A percentile compares a stretch with the other conserved stretches of the same genome.
Conservation (phyloP, 1,140 invertebrate species). For the Pararge aegeria region DNA sequence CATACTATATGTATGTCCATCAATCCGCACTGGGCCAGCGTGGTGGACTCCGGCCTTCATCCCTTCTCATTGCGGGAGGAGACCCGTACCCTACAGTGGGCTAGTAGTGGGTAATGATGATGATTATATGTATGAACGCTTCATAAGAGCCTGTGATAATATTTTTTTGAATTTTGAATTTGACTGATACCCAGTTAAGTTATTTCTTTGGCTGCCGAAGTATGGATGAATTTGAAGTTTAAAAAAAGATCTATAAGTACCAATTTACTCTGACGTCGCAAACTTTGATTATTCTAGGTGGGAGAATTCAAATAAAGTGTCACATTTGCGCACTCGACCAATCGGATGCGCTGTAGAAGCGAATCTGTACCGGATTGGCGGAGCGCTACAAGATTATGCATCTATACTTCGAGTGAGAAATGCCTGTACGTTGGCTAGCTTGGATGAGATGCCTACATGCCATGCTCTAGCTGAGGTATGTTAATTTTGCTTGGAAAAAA, state of each 20-base stretch:
- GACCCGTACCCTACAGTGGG: too few species aligned
- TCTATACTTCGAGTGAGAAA: conserved; percentile 38
- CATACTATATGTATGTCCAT: too few species aligned
- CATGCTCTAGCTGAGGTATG: conserved; percentile 62
- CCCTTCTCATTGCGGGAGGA: too few species aligned
- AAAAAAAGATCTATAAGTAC: background rate
- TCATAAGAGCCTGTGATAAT: too few species aligned
- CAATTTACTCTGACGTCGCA: background rate
- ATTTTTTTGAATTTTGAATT: too few species aligned
- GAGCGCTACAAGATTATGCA: conserved; percentile 51
- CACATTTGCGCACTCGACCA: conserved; percentile 50
- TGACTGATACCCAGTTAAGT: too few species aligned
- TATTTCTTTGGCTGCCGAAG: too few species aligned
- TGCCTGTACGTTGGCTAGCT: conserved; percentile 28
- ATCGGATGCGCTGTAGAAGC: conserved; percentile 61
- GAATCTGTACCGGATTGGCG: conserved; percentile 49
- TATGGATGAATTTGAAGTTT: too few species aligned
- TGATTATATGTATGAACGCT: too few species aligned
- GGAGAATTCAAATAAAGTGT: conserved; percentile 60
- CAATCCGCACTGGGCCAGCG: too few species aligned
- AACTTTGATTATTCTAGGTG: conserved; percentile 41
- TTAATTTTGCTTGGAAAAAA: background rate
- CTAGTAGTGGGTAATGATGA: too few species aligned
- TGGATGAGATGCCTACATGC: conserved; percentile 61
- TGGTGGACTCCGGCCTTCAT: too few species aligned